A percentile compares a stretch with the other conserved stretches of the same genome.
Conservation (phyloP, 2,797 vertebrate species). For the Hybognathus amarus region DNA sequence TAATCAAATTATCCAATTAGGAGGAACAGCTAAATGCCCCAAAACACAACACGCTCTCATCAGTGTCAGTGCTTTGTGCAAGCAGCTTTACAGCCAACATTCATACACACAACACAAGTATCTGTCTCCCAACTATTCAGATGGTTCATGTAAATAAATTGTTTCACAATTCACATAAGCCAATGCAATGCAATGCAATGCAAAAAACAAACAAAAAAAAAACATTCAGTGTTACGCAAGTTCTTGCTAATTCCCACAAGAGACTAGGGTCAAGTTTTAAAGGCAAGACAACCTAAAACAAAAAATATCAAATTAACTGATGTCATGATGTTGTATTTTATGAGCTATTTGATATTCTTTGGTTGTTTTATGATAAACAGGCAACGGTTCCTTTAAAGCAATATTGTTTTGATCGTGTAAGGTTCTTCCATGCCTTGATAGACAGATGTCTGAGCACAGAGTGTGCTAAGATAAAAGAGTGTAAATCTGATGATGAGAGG, state of each 20-base stretch:
- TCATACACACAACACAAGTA: neutral
- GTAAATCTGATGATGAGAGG: conserved; percentile 34
- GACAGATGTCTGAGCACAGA: conserved; percentile 22
- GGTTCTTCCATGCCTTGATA: conserved; percentile 19
- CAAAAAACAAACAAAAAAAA: neutral
- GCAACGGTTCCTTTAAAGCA: neutral
- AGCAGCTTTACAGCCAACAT: neutral
- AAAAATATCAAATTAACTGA: neutral
- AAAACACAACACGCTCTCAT: neutral
- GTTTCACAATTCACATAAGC: neutral
- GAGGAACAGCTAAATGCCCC: conserved; percentile 4
- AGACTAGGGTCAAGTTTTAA: neutral
- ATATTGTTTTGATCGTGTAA: conserved; percentile 19
- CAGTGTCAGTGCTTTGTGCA: neutral
- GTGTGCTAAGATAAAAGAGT: conserved; percentile 38
- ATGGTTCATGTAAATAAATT: neutral
- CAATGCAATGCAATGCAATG: neutral
- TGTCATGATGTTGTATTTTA: neutral
- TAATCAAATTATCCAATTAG: conserved; percentile 18
- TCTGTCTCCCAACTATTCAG: neutral
- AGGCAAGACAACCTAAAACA: neutral
- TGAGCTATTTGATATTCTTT: neutral
- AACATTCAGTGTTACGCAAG: neutral
- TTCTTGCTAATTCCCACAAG: neutral
- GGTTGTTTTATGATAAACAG: neutral